These are phyloP conservation scores for Pangasianodon hypophthalmus DNA, from an alignment of 2,113 vertebrate species.

Conservation along the genomic window DNA sequence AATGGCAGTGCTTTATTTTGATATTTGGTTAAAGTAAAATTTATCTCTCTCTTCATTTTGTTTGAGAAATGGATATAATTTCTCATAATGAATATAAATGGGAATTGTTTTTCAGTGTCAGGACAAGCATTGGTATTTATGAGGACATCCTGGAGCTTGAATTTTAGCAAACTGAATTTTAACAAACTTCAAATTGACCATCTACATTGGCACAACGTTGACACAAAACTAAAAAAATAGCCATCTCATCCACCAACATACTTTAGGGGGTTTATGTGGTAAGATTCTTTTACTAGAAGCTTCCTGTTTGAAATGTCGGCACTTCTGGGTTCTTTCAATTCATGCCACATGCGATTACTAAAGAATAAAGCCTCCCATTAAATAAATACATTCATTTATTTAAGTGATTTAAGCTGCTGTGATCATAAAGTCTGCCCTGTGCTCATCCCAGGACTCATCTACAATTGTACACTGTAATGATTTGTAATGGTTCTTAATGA, in stretches of 20 bases:
- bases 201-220: neutral
- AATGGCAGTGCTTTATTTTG: neutral
- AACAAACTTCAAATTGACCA: neutral
- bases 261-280: neutral
- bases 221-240: neutral
- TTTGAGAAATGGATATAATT: neutral
- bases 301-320: neutral
- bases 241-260: neutral
- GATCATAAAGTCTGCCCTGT: neutral
- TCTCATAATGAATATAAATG: conserved; percentile 30
- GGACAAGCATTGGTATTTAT: conserved; percentile 44
- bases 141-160: neutral
- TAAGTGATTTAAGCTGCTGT: neutral
- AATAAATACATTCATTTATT: neutral
- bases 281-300: neutral
- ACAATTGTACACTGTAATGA: neutral
- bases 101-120: conserved; percentile 12
- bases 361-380: neutral
- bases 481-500: neutral
- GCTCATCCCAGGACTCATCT: neutral
- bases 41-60: neutral
- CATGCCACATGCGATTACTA: neutral
- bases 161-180: conserved; percentile 3
- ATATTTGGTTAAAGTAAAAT: conserved; percentile 18
- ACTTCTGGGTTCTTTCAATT: neutral